phyloP scores from a whole-genome alignment of 2,797 vertebrate species.

The Triplophysa yarkandensis region DNA sequence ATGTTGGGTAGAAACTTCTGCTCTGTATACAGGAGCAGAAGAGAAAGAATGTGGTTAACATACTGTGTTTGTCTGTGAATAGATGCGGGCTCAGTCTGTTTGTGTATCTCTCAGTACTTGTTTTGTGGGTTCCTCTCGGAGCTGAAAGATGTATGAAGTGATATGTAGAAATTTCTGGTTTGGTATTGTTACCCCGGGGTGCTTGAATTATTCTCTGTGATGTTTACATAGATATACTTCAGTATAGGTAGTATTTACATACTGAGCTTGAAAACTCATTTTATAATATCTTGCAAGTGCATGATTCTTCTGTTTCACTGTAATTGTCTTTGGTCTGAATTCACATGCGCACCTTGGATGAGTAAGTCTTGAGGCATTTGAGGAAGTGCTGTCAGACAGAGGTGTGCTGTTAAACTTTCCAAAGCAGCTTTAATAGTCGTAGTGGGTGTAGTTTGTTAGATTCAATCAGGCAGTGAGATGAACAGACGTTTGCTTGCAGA shows the following conservation, averaged over 20 bases:
- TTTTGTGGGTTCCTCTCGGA: constrained; percentile 11
- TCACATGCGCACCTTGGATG: constrained; percentile 33
- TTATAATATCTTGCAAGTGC: not conserved
- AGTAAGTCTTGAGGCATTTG: constrained; percentile 48
- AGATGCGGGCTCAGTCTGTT: not conserved
- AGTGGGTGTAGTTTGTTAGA: constrained; percentile 12
- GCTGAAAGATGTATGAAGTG: not conserved
- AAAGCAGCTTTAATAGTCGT: constrained; percentile 22
- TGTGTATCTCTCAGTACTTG: constrained; percentile 3
- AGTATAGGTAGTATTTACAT: constrained; percentile 11
- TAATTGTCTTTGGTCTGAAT: not conserved
- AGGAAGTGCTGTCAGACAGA: constrained; percentile 40
- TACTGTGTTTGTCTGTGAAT: not conserved
- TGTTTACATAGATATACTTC: constrained; percentile 23
- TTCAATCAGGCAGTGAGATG: constrained; percentile 11
- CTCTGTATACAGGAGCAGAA: not conserved
- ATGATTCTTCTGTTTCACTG: not conserved
- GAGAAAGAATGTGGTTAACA: constrained; percentile 8
- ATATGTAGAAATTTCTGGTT: constrained; percentile 5
- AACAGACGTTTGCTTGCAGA: not conserved
- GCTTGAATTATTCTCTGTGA: constrained; percentile 1
- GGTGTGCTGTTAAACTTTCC: constrained; percentile 15
- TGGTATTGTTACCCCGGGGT: constrained; percentile 23
- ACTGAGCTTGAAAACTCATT: constrained; percentile 1
- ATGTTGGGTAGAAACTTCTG: not conserved